A percentile compares a stretch with the other conserved stretches of the same genome.
phyloP scores from a whole-genome alignment of 1,140 invertebrate genomes.

The Lutraria rhynchaena region DNA sequence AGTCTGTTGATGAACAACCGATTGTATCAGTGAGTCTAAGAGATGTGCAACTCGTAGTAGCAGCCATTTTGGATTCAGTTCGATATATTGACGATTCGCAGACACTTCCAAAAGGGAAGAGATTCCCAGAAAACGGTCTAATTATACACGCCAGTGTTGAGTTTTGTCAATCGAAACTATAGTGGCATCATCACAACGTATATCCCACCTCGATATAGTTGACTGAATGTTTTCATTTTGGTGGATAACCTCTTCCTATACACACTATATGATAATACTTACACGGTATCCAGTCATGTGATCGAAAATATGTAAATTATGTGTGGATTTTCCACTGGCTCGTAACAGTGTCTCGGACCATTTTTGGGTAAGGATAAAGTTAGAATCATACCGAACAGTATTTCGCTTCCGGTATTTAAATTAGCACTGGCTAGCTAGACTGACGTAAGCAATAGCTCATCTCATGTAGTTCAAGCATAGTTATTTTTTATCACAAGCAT shows the following conservation, averaged over 20 bases:
- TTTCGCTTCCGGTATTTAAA: slow-evolving; percentile 31
- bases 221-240: slow-evolving; percentile 1
- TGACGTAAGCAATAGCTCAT: no score
- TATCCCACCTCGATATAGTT: neutral
- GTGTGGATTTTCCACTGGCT: slow-evolving; percentile 29
- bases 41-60: neutral
- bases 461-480: no score
- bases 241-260: neutral
- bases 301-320: slow-evolving; percentile 46
- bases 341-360: neutral
- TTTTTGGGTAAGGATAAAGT: neutral
- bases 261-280: slow-evolving; percentile 17
- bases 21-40: slow-evolving; percentile 25
- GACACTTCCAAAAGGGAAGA: slow-evolving; percentile 48
- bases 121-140: slow-evolving; percentile 48
- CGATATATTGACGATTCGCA: slow-evolving; percentile 25
- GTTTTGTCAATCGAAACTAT: neutral
- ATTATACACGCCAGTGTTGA: slow-evolving; percentile 60
- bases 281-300: slow-evolving; percentile 33
- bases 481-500: no score
- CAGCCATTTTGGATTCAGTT: slow-evolving; percentile 39
- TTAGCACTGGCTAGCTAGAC: no score
- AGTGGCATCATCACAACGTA: neutral
- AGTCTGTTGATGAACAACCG: slow-evolving; percentile 32
- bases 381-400: neutral